Conservation (phyloP, 64 coral and sea anemone species). For the Pocillopora damicornis region DNA sequence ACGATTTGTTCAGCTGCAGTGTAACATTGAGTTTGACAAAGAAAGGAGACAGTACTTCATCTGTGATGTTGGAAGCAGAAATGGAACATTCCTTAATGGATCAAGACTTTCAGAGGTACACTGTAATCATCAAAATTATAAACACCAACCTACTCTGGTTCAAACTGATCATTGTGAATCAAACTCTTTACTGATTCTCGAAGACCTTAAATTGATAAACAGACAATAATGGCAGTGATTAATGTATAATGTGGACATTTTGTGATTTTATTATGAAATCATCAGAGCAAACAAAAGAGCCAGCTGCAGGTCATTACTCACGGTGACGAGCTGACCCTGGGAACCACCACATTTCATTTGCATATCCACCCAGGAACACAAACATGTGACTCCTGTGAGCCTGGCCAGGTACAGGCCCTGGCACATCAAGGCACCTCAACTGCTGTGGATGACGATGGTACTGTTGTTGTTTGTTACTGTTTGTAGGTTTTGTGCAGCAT, state of each 20-base stretch:
- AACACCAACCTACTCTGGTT: too few species aligned
- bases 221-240: too few species aligned
- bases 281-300: conserved; percentile 72
- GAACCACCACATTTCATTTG: conserved; percentile 64
- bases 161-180: too few species aligned
- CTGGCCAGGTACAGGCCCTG: conserved; percentile 85
- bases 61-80: conserved; percentile 74
- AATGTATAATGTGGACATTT: background rate
- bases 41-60: conserved; percentile 89
- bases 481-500: too few species aligned
- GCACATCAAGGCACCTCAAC: background rate
- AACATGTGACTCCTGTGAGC: conserved; percentile 95
- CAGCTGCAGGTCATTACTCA: conserved; percentile 70
- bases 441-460: conserved; percentile 34
- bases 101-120: conserved; percentile 67
- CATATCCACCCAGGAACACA: conserved; percentile 92
- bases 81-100: conserved; percentile 86
- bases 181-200: too few species aligned
- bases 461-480: background rate
- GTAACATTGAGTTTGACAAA: conserved; percentile 73
- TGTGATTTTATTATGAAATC: background rate
- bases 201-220: too few species aligned
- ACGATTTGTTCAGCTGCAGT: conserved; percentile 63
- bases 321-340: conserved; percentile 72
- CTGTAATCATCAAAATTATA: too few species aligned